A percentile compares a stretch with the other conserved stretches of the same genome.
phyloP scores from a whole-genome alignment of 2,888 invertebrate species.

The Mythimna lalbum region DNA sequence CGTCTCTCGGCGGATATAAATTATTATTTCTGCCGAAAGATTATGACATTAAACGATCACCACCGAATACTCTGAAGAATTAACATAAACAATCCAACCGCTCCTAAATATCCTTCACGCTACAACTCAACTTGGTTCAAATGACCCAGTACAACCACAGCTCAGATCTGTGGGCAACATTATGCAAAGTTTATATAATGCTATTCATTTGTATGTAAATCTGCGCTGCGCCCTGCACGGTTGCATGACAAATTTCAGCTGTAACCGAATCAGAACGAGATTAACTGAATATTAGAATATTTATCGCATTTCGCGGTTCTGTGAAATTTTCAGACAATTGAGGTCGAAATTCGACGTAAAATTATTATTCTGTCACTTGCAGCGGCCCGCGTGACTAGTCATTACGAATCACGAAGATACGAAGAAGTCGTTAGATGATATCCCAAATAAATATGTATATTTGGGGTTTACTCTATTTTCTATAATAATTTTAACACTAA shows the following conservation, averaged over 20 bases:
- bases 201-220: conserved; percentile 67
- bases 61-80: neutral
- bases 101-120: conserved; percentile 6
- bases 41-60: no score
- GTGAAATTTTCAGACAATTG: neutral
- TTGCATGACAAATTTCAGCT: conserved; percentile 61
- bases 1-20: no score
- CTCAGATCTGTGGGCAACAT: conserved; percentile 37
- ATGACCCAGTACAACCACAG: conserved; percentile 33
- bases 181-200: conserved; percentile 63
- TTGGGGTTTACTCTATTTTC: no score
- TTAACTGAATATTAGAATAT: conserved; percentile 58
- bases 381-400: no score
- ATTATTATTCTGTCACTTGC: no score
- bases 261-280: conserved; percentile 52
- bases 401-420: no score
- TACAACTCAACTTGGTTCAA: conserved; percentile 13
- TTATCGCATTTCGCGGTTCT: conserved; percentile 20
- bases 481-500: no score
- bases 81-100: neutral
- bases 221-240: conserved; percentile 50
- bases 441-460: no score
- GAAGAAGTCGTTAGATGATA: no score
- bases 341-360: neutral
- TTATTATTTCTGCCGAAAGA: no score